Base-by-base conservation (phyloP, 2,113 vertebrate genomes). In the Notarius quadriscutis region DNA sequence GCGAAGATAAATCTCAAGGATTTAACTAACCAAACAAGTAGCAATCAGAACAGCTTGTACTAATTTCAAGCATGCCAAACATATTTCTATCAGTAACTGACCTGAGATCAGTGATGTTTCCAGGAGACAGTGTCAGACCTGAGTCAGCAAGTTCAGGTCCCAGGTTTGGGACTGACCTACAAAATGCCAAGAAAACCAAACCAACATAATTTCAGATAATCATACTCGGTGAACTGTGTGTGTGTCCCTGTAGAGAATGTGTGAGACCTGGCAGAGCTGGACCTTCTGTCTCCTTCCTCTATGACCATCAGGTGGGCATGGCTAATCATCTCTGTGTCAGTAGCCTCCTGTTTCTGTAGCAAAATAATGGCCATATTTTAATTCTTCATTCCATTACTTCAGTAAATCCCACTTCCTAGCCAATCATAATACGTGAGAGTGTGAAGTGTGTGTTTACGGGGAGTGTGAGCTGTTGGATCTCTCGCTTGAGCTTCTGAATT, bases 61-160 rank as follows among this genome's bases (percentile, higher is more conserved):
- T 3, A 41, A 41, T 41, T 41, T 41, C 41, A 41, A 41, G 41
- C 41, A 41, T 41, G 41, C 41, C 41, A 41, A 41, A 41, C 41
- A 41, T 41, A 41, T 41, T 41, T 41, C 41, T 41, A 41, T 41
- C 41, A 41, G 41, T 41, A 8, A 90, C 92, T 91, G 86, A 95
- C 94, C 87, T 92, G 11, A 86, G 30, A 75, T 93, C 91, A 17
- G 86, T 0, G 63, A 51, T 90, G 30, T 75, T 89, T 51, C 89
- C 90, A 71, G 74, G 78, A n/a, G 85, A 86, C 34, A 94, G 91
- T 0, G 94, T 90, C 55, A 94, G 92, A 62, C 91, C 89, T 0
- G 96, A 94, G 50, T 96, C 94, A 41, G 97, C 94, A 0, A 97
- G 95, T 0, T 81, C 93, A 90, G 97, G 96, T 80, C 97, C 97